phyloP scores from a whole-genome alignment of 2,113 vertebrate genomes.

The Scophthalmus maximus region DNA sequence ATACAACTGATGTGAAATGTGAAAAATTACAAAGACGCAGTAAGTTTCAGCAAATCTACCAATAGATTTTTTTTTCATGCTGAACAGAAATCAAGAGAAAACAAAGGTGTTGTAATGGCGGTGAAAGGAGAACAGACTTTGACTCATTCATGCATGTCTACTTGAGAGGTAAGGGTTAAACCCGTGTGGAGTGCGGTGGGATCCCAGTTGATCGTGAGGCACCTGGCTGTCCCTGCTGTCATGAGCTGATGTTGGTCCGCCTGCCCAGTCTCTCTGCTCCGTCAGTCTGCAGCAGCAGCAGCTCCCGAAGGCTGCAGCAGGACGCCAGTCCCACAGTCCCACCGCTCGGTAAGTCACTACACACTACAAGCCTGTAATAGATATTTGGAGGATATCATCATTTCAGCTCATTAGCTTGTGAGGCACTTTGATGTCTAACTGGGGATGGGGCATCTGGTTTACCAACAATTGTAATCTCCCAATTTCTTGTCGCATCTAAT shows the following conservation, averaged over 20 bases:
- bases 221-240: slow-evolving; percentile 41
- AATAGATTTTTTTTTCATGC: no score
- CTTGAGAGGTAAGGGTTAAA: slow-evolving; percentile 47
- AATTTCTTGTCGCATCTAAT: no score
- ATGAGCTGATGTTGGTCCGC: slow-evolving; percentile 48
- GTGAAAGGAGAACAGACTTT: no score
- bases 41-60: no score
- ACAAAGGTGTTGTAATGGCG: no score
- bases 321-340: neutral
- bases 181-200: neutral
- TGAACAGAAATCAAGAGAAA: no score
- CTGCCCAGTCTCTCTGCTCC: slow-evolving; percentile 2
- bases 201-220: slow-evolving; percentile 9
- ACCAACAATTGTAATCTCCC: neutral
- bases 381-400: no score
- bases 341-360: slow-evolving; percentile 51
- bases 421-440: no score
- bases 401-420: no score
- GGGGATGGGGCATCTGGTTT: neutral
- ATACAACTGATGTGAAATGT: no score
- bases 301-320: slow-evolving; percentile 26
- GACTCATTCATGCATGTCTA: neutral
- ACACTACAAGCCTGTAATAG: no score
- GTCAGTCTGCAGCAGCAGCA: slow-evolving; percentile 31
- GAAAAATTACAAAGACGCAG: no score